Conservation (phyloP, 2,113 vertebrate genomes). For the Calyptommatus sinebrachiatus region DNA sequence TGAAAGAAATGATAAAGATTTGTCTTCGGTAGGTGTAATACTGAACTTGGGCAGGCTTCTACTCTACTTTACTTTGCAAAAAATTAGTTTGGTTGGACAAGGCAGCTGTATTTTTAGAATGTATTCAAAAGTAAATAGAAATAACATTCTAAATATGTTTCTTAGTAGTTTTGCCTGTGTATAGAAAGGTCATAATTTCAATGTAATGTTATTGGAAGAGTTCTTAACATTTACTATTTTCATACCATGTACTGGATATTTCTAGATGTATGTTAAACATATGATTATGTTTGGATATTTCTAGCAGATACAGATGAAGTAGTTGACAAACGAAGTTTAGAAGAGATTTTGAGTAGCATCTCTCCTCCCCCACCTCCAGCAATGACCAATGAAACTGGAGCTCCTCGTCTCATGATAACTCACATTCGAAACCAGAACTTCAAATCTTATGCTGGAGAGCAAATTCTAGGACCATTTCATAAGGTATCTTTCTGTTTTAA, state of each 20-base stretch:
- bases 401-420: constrained; percentile 97
- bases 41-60: too few relatives aligned
- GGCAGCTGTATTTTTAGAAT: constrained; percentile 55
- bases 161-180: constrained; percentile 23
- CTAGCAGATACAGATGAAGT: constrained; percentile 72
- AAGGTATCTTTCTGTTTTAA: constrained; percentile 80
- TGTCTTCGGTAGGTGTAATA: constrained; percentile 39
- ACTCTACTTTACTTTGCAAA: constrained; percentile 44
- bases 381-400: constrained; percentile 96
- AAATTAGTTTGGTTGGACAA: constrained; percentile 30
- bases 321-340: constrained; percentile 87
- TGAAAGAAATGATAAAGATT: constrained; percentile 53
- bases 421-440: constrained; percentile 98
- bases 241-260: neutral
- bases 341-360: constrained; percentile 95
- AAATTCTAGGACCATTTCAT: constrained; percentile 95
- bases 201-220: neutral
- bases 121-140: constrained; percentile 39
- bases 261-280: constrained; percentile 34
- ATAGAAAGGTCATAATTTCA: constrained; percentile 36
- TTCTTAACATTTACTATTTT: constrained; percentile 33
- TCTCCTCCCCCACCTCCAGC: constrained; percentile 94
- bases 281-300: constrained; percentile 70
- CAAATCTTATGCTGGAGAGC: constrained; percentile 94
- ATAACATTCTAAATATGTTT: constrained; percentile 34